Evolutionary conservation across 2,113 vertebrate genomes (phyloP), one percentile per base, ranked within the genome.

Genomic region (Grallaria varia): DNA sequence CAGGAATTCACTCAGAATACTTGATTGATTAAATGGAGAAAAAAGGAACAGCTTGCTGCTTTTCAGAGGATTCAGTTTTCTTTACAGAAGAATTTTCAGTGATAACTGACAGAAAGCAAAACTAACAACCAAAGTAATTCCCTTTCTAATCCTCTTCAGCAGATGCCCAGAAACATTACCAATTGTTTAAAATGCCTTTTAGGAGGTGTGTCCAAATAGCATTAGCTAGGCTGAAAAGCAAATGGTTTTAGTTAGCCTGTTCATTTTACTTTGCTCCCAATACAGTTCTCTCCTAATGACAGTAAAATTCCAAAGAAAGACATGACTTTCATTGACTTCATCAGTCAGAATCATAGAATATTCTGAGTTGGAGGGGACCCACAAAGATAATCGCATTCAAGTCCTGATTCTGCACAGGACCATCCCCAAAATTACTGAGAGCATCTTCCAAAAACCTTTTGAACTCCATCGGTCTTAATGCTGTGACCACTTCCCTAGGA

Each of bases 401-500:
- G 28, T 67, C 27, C 23, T 39, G 53, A 9, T 20, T 75, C 23
- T 45, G 45, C 12, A 45, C 7, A 75, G n/a, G 10, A 39, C 8
- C 10, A n/a, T 0, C 1, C 19, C 19, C 81, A 75, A 69, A 80
- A 23, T 27, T 31, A 42, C 18, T 45, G 33, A 60, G 62, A 39
- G n/a, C 5, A 22, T 25, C 53, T 24, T 22, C 14, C 10, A n/a
- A 82, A 40, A 12, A 20, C 28, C 60, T 89, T 9, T 45, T 45
- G 9, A 21, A 21, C 13, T 9, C 45, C 45, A 9, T 11, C 13
- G 30, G 39, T 16, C n/a, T 45, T 45, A 10, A 13, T 0, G 0
- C n/a, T 67, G 7, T 47, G 24, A 53, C 6, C 15, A 14, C 27
- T 45, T 44, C 28, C 28, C 28, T n/a, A 12, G 19, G 5, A 39